A percentile compares a stretch with the other conserved stretches of the same genome.
phyloP scores from a whole-genome alignment of 30 jellyfish, hydroid and myxozoan genomes.

The Aurelia sp. region DNA sequence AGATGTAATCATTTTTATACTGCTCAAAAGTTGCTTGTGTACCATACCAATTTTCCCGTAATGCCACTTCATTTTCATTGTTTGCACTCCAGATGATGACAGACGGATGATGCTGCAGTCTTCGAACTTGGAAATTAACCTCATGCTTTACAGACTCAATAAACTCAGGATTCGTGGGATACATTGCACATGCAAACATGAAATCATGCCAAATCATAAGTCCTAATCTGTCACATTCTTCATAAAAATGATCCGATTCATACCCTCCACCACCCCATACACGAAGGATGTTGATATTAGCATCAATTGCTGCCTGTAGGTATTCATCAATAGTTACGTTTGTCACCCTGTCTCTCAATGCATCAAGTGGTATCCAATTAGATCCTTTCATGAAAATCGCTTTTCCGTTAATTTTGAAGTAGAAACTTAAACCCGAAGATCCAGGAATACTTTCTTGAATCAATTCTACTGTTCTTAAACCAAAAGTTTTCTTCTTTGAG shows the following conservation, averaged over 20 bases:
- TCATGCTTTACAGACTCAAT: constrained; percentile 63
- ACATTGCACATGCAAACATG: constrained; percentile 97
- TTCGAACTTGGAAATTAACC: constrained; percentile 58
- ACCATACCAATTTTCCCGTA: constrained; percentile 83
- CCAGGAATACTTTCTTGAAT: constrained; percentile 83
- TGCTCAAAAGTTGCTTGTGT: constrained; percentile 5
- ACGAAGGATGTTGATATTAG: constrained; percentile 86
- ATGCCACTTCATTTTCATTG: constrained; percentile 95
- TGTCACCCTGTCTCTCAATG: constrained; percentile 79
- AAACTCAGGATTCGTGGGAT: constrained; percentile 77
- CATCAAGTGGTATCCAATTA: constrained; percentile 95
- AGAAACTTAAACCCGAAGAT: constrained; percentile 87
- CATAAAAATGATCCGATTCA: constrained; percentile 81
- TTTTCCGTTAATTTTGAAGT: constrained; percentile 72
- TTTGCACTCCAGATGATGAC: constrained; percentile 92
- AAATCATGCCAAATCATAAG: constrained; percentile 92
- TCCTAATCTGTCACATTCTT: constrained; percentile 74
- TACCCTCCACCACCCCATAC: constrained; percentile 99
- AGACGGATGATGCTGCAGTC: constrained; percentile 86
- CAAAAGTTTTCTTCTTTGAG: constrained; percentile 50
- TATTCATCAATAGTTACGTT: constrained; percentile 26
- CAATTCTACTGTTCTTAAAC: constrained; percentile 90
- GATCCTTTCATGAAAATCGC: constrained; percentile 93
- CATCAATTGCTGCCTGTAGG: constrained; percentile 68
- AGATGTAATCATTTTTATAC: constrained; percentile 51